Evolutionary conservation across 2,888 invertebrate genomes (phyloP).

Genomic region (Campopleginae sp.): DNA sequence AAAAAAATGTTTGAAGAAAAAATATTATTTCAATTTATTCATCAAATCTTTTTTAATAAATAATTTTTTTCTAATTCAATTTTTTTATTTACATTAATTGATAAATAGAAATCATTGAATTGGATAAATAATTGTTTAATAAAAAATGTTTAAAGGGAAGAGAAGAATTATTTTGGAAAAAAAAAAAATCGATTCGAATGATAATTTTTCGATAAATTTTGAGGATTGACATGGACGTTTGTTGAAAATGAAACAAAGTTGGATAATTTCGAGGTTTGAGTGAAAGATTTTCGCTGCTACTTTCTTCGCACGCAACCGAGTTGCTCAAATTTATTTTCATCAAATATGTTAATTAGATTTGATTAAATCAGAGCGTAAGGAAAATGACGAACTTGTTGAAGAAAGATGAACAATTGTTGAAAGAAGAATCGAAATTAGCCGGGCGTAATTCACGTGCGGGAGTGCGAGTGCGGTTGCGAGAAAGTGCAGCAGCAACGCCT

Average conservation of each 20-base stretch:
- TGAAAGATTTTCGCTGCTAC: background rate
- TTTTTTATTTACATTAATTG: no score
- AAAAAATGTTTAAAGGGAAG: no score
- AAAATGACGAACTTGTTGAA: background rate
- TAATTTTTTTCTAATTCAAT: no score
- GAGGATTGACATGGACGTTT: background rate
- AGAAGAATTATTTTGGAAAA: no score
- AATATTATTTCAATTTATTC: no score
- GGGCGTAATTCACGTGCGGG: background rate
- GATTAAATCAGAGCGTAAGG: background rate
- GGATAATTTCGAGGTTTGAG: background rate
- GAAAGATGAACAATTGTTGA: background rate
- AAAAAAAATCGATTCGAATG: background rate
- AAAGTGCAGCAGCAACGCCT: background rate
- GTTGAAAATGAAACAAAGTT: background rate
- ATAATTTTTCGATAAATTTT: background rate
- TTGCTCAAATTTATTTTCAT: background rate
- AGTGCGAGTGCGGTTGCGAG: background rate
- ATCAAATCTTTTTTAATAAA: no score
- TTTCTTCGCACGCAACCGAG: background rate
- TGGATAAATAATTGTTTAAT: no score
- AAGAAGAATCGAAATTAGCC: conserved; percentile 4
- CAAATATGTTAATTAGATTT: background rate
- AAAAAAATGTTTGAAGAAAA: no score
- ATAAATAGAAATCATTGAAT: no score